Conservation (phyloP, 2,113 vertebrate genomes). For the Coptodon rendalli region DNA sequence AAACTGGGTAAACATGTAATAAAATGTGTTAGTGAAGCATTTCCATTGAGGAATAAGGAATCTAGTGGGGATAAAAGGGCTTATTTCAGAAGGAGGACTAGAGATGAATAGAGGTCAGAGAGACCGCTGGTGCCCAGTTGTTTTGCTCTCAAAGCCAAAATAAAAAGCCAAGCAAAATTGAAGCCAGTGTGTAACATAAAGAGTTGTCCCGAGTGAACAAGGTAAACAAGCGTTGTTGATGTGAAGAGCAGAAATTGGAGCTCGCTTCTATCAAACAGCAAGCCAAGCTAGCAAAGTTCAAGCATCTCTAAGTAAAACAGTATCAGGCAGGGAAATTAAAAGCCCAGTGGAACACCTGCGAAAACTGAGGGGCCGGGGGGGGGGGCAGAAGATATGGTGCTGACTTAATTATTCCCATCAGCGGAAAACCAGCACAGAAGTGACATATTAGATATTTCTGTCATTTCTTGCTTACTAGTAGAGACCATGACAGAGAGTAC, state of each 20-base stretch:
- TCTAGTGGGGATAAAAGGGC: not conserved
- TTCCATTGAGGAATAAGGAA: not conserved
- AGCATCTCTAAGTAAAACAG: not conserved
- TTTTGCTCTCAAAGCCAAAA: constrained; percentile 6
- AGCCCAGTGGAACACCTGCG: not conserved
- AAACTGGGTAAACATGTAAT: constrained; percentile 12
- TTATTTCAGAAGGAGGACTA: not conserved
- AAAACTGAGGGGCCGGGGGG: not conserved
- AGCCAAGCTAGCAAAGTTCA: not conserved
- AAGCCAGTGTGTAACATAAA: not conserved
- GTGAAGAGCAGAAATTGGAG: constrained; percentile 4
- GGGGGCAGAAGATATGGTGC: not conserved
- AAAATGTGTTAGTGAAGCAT: constrained; percentile 10
- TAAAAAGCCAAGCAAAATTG: constrained; percentile 5
- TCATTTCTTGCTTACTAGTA: not conserved
- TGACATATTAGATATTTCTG: not conserved
- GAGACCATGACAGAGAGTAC: not conserved
- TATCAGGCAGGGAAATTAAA: constrained; percentile 16
- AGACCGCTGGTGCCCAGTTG: not conserved
- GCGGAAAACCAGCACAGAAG: not conserved
- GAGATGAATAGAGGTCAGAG: constrained; percentile 30
- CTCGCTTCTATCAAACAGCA: not conserved
- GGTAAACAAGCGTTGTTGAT: constrained; percentile 24
- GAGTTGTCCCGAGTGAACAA: constrained; percentile 5
- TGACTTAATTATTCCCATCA: not conserved